Evolutionary conservation across 1,140 invertebrate genomes (phyloP).

Genomic region (Drosophila varians): DNA sequence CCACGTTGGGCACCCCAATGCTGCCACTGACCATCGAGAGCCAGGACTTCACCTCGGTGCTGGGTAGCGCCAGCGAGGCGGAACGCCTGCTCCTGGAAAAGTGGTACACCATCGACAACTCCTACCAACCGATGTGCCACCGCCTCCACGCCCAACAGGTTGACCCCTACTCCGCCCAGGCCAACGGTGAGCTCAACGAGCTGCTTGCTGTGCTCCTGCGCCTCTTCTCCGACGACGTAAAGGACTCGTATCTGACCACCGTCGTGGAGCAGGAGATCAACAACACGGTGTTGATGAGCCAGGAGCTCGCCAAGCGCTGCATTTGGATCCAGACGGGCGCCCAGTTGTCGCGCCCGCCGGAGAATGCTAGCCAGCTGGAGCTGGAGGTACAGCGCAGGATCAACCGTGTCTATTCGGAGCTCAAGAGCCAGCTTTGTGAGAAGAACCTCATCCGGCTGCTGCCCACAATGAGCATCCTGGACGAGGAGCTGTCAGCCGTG

Average conservation of each 20-base stretch:
- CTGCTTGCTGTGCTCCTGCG: conserved; percentile 88
- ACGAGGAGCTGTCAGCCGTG: conserved; percentile 86
- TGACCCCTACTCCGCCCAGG: conserved; percentile 83
- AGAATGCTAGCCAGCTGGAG: conserved; percentile 82
- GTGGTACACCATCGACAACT: conserved; percentile 89
- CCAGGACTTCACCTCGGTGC: conserved; percentile 90
- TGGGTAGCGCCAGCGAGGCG: conserved; percentile 87
- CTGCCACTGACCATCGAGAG: conserved; percentile 90
- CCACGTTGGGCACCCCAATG: conserved; percentile 89
- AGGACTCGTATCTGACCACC: conserved; percentile 91
- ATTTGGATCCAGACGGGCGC: conserved; percentile 88
- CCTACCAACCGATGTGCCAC: conserved; percentile 90
- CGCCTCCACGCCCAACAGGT: conserved; percentile 84
- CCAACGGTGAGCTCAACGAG: conserved; percentile 87
- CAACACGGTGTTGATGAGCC: conserved; percentile 90
- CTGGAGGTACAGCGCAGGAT: conserved; percentile 88
- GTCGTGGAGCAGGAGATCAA: conserved; percentile 92
- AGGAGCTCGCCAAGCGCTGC: conserved; percentile 89
- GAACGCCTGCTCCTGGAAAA: conserved; percentile 85
- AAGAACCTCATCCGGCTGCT: conserved; percentile 87
- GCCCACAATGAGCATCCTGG: conserved; percentile 87
- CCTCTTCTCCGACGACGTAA: conserved; percentile 89
- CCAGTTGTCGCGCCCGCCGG: conserved; percentile 83
- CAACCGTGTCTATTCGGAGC: conserved; percentile 88
- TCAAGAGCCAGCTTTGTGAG: conserved; percentile 87